Evolutionary conservation across 2,797 vertebrate genomes (phyloP).

Genomic region (Sciaenops ocellatus): DNA sequence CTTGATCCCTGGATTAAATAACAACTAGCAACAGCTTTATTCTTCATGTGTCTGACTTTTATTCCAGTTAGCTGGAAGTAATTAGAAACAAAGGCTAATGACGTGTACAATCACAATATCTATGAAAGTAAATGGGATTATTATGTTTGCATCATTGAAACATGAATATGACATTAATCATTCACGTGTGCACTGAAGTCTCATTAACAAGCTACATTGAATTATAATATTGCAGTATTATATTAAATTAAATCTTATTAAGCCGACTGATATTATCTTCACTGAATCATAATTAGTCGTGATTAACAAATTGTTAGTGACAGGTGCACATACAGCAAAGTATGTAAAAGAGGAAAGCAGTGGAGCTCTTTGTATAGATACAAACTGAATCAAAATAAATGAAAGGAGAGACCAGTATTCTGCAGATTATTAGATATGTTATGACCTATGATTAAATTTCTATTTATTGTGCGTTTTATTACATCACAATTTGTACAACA

Average conservation of each 20-base stretch:
- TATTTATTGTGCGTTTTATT: no score
- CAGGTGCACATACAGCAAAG: background rate
- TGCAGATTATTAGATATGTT: background rate
- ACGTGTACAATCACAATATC: conserved; percentile 13
- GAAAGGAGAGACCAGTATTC: background rate
- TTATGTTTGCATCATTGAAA: conserved; percentile 23
- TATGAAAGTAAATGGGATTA: conserved; percentile 20
- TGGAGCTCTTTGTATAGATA: background rate
- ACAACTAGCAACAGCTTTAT: background rate
- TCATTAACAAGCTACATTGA: background rate
- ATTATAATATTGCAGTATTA: conserved; percentile 6
- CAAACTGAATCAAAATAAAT: background rate
- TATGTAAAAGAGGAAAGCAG: background rate
- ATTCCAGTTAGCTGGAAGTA: conserved; percentile 18
- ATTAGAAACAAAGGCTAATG: conserved; percentile 15
- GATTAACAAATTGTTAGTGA: conserved; percentile 5
- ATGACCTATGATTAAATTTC: background rate
- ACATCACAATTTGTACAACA: background rate
- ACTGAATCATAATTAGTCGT: conserved; percentile 9
- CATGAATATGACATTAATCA: conserved; percentile 31
- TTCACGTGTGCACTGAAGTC: background rate
- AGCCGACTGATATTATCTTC: background rate
- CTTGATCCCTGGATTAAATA: background rate
- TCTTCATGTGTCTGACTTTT: background rate
- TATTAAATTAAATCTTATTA: conserved; percentile 1